phyloP scores from a whole-genome alignment of 2,113 vertebrate genomes.

The Dasyurus viverrinus region DNA sequence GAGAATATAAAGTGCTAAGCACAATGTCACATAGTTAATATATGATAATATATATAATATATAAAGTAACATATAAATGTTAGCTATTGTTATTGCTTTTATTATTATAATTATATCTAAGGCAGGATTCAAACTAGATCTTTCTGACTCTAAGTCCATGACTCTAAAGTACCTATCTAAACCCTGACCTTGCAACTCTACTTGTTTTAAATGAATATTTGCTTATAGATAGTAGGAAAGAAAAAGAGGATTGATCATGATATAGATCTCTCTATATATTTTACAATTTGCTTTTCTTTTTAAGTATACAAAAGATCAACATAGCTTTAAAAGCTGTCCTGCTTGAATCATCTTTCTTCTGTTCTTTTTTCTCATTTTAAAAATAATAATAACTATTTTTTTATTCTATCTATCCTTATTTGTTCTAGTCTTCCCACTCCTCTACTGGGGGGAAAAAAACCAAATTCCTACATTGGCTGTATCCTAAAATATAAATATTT shows the following conservation, averaged over 20 bases:
- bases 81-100: neutral
- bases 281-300: neutral
- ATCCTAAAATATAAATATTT: conserved; percentile 3
- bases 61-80: neutral
- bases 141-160: neutral
- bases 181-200: neutral
- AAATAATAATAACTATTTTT: neutral
- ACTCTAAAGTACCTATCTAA: neutral
- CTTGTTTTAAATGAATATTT: neutral
- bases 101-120: neutral
- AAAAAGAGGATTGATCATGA: neutral
- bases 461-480: neutral
- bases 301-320: neutral
- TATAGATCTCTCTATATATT: neutral
- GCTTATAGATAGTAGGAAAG: neutral
- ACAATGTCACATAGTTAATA: neutral
- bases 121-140: neutral
- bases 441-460: neutral
- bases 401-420: neutral
- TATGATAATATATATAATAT: too few relatives aligned
- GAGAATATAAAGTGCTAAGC: neutral
- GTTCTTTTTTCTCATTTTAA: neutral
- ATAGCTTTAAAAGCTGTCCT: neutral
- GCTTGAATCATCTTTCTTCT: neutral
- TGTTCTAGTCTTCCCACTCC: neutral